Percentiles rank a stretch among this genome's conserved stretches.
phyloP scores from a whole-genome alignment of 2,797 vertebrate genomes.

The Gastrophryne carolinensis region DNA sequence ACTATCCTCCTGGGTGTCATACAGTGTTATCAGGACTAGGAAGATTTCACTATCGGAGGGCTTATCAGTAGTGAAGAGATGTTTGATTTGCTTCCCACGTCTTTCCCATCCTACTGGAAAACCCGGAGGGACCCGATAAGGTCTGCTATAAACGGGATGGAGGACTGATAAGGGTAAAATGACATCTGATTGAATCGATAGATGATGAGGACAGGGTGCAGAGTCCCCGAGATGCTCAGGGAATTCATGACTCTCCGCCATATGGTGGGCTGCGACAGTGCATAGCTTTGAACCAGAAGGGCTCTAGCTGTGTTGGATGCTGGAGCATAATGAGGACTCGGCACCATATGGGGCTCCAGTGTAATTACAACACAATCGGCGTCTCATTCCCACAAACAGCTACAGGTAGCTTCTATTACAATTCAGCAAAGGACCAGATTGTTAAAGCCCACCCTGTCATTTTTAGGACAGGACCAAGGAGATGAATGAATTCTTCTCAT shows the following conservation, averaged over 20 bases:
- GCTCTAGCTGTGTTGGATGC: not conserved
- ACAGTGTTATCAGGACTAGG: not conserved
- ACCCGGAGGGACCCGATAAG: conserved; percentile 57
- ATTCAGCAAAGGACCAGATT: conserved; percentile 16
- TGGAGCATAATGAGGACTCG: not conserved
- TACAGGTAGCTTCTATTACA: conserved; percentile 44
- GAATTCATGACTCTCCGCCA: conserved; percentile 58
- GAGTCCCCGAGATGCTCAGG: conserved; percentile 49
- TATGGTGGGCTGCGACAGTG: conserved; percentile 44
- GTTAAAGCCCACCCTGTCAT: not conserved
- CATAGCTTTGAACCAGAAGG: conserved; percentile 44
- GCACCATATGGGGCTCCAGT: conserved; percentile 38
- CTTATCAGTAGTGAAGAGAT: conserved; percentile 65
- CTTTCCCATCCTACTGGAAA: conserved; percentile 63
- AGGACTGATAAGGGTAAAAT: conserved; percentile 65
- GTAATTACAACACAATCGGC: conserved; percentile 20
- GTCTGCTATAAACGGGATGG: conserved; percentile 60
- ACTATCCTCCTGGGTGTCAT: conserved; percentile 8
- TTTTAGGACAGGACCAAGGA: not conserved
- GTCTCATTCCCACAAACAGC: conserved; percentile 26
- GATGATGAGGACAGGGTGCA: conserved; percentile 41
- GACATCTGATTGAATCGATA: conserved; percentile 66
- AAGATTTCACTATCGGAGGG: conserved; percentile 31
- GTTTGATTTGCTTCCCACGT: conserved; percentile 68
- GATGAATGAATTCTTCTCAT: conserved; percentile 8